A percentile compares a stretch with the other conserved stretches of the same genome.
Conservation (phyloP, 2,888 invertebrate genomes). For the Mythimna ferrago region DNA sequence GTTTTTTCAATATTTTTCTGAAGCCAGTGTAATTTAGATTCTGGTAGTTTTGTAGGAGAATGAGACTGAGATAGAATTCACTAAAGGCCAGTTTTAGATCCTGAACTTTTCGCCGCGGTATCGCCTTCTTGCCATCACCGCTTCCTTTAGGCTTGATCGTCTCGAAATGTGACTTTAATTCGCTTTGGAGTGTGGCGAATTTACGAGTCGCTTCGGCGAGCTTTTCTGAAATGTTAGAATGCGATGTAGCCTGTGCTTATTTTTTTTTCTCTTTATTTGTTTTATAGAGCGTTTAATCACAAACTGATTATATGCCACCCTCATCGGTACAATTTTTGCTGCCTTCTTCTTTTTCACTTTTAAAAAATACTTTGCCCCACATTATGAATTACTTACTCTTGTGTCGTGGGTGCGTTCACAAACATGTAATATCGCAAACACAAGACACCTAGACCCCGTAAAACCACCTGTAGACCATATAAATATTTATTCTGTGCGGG, state of each 20-base stretch:
- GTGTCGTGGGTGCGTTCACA: too few relatives aligned
- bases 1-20: constrained; percentile 99
- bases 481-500: too few relatives aligned
- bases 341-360: too few relatives aligned
- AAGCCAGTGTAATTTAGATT: constrained; percentile 99
- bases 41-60: constrained; percentile 99
- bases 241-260: constrained; percentile 1
- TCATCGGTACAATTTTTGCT: too few relatives aligned
- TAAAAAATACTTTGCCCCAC: too few relatives aligned
- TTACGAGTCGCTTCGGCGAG: constrained; percentile 99
- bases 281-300: too few relatives aligned
- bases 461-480: too few relatives aligned
- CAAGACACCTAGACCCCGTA: too few relatives aligned
- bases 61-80: constrained; percentile 99
- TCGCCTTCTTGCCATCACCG: constrained; percentile 85
- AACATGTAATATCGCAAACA: too few relatives aligned
- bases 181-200: constrained; percentile 97
- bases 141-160: constrained; percentile 87
- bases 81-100: constrained; percentile 99
- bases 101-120: constrained; percentile 95
- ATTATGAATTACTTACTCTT: too few relatives aligned
- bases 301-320: too few relatives aligned
- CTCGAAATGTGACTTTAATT: constrained; percentile 93
- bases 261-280: background rate
- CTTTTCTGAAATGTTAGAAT: constrained; percentile 87